Evolutionary conservation across 2,797 vertebrate genomes (phyloP).

Genomic region (Poeciliopsis paucimaculata): DNA sequence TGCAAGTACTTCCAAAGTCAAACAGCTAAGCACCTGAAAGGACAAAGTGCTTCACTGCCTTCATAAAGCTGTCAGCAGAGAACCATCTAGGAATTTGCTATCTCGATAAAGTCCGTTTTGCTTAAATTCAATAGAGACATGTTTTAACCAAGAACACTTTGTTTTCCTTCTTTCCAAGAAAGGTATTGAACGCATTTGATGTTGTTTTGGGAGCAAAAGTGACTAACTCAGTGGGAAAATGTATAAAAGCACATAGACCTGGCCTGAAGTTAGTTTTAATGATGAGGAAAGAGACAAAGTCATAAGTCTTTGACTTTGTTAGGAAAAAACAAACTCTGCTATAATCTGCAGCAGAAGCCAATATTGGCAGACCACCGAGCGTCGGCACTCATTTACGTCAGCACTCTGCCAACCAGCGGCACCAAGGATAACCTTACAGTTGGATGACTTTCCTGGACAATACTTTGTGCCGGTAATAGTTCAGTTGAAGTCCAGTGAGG

Average conservation of each 20-base stretch:
- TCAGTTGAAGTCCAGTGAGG: constrained; percentile 15
- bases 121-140: constrained; percentile 29
- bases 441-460: constrained; percentile 12
- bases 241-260: background rate
- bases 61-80: constrained; percentile 41
- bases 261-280: background rate
- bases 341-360: constrained; percentile 5
- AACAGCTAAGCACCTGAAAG: constrained; percentile 21
- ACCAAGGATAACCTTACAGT: constrained; percentile 16
- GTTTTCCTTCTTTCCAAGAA: constrained; percentile 22
- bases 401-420: constrained; percentile 9
- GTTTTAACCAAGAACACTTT: constrained; percentile 24
- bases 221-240: background rate
- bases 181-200: constrained; percentile 16
- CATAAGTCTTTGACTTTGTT: background rate
- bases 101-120: constrained; percentile 46
- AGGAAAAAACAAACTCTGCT: background rate
- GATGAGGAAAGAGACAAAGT: background rate
- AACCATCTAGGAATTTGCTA: constrained; percentile 12
- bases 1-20: constrained; percentile 1
- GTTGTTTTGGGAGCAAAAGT: constrained; percentile 2
- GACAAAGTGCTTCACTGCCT: constrained; percentile 16
- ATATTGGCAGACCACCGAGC: constrained; percentile 25
- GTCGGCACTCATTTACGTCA: constrained; percentile 28
- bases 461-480: background rate